Evolutionary conservation across 2,113 vertebrate species (phyloP), one percentile per base, ranked within the genome.

Genomic region (Laticauda laticaudata): DNA sequence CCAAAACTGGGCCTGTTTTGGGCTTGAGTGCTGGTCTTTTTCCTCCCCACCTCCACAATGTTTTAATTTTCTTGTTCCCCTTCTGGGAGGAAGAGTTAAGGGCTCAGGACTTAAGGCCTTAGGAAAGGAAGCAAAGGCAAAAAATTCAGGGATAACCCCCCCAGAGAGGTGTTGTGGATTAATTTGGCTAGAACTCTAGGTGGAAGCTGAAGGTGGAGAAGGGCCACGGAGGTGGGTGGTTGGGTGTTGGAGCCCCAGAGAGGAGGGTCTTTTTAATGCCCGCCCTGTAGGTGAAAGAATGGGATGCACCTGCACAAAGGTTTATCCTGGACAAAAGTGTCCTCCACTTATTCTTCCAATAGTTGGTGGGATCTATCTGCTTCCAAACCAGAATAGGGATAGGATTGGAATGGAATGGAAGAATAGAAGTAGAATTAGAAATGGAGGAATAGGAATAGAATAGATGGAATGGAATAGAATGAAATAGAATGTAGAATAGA

Each of bases 201-300:
- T 34, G n/a, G 64, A 34, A 75, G 64, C 4, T 14, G 61, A 34
- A 69, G 29, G 64, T 34, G n/a, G 29, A 69, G 10, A 69, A 18
- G 12, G 14, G 11, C 61, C 26, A 3, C 7, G 0, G 14, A 0
- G n/a, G n/a, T 51, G 48, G 48, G 48, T 9, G 48, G 1, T 0
- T 51, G 48, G 48, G 48, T 51, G 12, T 15, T 75, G 64, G n/a
- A 75, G 14, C 12, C 59, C 26, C 3, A 11, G 9, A 34, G 64
- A n/a, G 12, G n/a, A 18, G 18, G n/a, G n/a, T 18, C 29, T 2
- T 69, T 34, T 75, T 75, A 59, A 23, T n/a, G 11, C 12, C 29
- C 12, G 2, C 29, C 12, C 12, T 1, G 4, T n/a, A 12, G 26
- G 29, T 2, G 2, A n/a, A 34, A 34, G 14, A 18, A n/a, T 34